Percentiles rank a stretch among this genome's conserved stretches.
Conservation (phyloP, 2,888 invertebrate genomes). For the Cordylochernes scorpioides region DNA sequence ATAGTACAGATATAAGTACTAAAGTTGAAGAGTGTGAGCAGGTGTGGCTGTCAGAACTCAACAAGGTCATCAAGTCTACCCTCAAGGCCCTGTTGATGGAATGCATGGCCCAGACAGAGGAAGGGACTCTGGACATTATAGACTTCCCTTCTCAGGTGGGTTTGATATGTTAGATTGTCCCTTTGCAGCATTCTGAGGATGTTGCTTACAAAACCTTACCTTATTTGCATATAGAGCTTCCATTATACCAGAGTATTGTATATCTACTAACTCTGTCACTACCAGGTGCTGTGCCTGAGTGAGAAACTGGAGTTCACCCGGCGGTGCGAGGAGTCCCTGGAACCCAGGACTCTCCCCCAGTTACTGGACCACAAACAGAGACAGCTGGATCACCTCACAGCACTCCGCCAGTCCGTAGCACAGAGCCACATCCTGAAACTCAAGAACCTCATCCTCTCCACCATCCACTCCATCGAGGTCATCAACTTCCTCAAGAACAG, state of each 20-base stretch:
- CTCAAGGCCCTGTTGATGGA: no score
- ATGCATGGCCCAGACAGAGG: no score
- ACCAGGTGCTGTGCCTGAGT: conserved; percentile 45
- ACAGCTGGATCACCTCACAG: conserved; percentile 26
- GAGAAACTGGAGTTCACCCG: conserved; percentile 61
- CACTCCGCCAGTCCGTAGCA: conserved; percentile 10
- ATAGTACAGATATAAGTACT: no score
- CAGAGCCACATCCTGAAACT: conserved; percentile 32
- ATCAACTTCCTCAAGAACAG: conserved; percentile 42
- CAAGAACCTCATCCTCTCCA: conserved; percentile 69
- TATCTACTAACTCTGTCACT: conserved; percentile 3
- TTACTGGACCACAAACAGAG: conserved; percentile 18
- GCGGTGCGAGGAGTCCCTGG: conserved; percentile 51
- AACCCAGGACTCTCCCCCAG: conserved; percentile 27
- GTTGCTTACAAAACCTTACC: no score
- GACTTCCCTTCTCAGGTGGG: conserved; percentile 38
- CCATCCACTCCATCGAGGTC: conserved; percentile 63
- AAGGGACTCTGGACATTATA: conserved; percentile 29
- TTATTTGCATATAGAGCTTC: no score
- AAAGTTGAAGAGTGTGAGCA: conserved; percentile 14
- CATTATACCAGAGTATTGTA: no score
- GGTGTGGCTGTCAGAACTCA: conserved; percentile 43
- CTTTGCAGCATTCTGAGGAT: no score
- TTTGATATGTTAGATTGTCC: conserved; percentile 1
- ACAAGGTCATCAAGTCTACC: conserved; percentile 50